Base-by-base conservation (phyloP, 2,888 invertebrate species). In the Tenthredo notha region DNA sequence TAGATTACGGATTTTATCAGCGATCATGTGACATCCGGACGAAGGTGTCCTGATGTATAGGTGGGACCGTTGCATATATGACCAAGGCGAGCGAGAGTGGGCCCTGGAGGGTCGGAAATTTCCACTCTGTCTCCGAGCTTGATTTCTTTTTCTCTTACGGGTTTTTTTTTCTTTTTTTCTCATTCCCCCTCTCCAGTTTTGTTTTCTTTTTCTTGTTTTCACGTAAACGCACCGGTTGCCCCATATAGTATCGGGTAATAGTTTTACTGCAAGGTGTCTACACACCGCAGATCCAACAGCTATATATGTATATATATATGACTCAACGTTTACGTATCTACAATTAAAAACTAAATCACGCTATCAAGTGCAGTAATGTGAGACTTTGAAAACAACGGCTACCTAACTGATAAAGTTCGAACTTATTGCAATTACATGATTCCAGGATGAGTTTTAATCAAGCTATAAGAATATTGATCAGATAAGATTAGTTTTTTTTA, bases 81-180 rank as follows among this genome's bases (percentile, higher is more conserved):
- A 67, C 33, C 77, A 80, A 80, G 80, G 80, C 80, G 80, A 80
- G 65, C 43, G 80, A 80, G 80, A 80, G 61, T 80, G 80, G 40
- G 25, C 80, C 65, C 80, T 80, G 80, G 29, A 80, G 80, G 80
- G 58, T 54, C 50, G 78, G 80, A 80, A 80, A n/a, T 80, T 80
- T 80, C 80, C 80, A 65, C 80, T 80, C 40, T 43, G 80, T 40
- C 80, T 80, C 80, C 40, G 65, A n/a, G 40, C 61, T 40, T 61
- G 58, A 25, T 40, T 40, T 80, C 40, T 61, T 37, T 61, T 40
- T 40, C 10, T 80, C 18, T 33, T 77, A 7, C 9, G 29, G 54
- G 29, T 75, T 9, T 43, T 40, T 58, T 78, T 33, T 18, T 21
- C 37, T 75, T 25, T 29, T 25, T 47, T 18, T 4, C 4, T n/a